Evolutionary conservation across 2,797 vertebrate species (phyloP), one percentile per base, ranked within the genome.

Genomic region (Prionace glauca): DNA sequence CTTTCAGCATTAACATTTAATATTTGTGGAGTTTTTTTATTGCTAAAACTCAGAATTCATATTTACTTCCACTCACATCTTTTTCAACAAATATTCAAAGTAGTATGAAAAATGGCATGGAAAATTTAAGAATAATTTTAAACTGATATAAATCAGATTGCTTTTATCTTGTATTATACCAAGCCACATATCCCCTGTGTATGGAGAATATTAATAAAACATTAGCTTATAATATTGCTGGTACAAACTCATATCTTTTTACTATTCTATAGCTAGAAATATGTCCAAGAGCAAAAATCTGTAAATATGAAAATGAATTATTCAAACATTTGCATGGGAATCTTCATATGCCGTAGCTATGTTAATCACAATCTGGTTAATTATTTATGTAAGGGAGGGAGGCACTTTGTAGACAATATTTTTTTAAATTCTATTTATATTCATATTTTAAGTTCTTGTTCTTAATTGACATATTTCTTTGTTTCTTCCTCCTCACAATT

Each of bases 71-170:
- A 77, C 45, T 56, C 93, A 95, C 29, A 74, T 95, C 26, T 77
- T 45, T 77, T 94, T 74, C 93, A 72, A 95, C 69, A 60, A 77
- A 95, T 94, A 94, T 94, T 94, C 93, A 95, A 74, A 72, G 50
- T 94, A 94, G 14, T 95, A 74, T 77, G 93, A 95, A 95, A 77
- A 95, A 50, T 95, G 93, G 71, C 93, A 56, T 72, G 41, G 26
- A 95, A 74, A 95, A 95, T 77, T 56, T 74, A 95, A 56, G 71
- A 95, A 77, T 95, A 74, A 95, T 95, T 95, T 45, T 95, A 77
- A 95, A 56, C 45, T 95, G 45, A 77, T 74, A 60, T 77, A n/a
- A 95, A 95, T 95, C 93, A 74, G 12, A 95, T 77, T 56, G 71
- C 45, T 95, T 95, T 50, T 95, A 95, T 95, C 93, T n/a, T 32